These are phyloP conservation scores for Pseudomyrmex concolor DNA, from an alignment of 1,140 invertebrate species.

Conservation along the genomic window DNA sequence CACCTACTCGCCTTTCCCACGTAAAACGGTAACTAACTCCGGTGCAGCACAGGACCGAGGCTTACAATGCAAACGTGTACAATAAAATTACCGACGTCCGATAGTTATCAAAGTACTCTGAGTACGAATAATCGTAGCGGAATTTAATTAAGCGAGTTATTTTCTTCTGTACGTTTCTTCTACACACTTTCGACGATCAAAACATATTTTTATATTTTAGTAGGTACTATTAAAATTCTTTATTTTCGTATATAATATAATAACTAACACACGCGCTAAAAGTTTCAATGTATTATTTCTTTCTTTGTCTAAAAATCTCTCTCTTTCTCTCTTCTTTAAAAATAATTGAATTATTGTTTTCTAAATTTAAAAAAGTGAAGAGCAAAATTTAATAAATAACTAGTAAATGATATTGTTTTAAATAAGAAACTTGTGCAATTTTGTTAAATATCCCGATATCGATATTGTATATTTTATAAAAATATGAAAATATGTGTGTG, in stretches of 20 bases:
- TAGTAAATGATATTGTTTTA: not conserved
- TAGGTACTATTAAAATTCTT: not conserved
- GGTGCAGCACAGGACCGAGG: not conserved
- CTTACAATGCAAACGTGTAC: constrained; percentile 18
- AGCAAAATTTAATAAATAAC: too few relatives aligned
- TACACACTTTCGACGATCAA: not conserved
- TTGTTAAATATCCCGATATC: not conserved
- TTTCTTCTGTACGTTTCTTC: not conserved
- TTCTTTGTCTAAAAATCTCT: too few relatives aligned
- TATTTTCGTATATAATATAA: not conserved
- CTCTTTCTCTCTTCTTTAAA: too few relatives aligned
- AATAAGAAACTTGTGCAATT: not conserved
- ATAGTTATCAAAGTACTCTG: constrained; percentile 25
- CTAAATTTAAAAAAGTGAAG: not conserved
- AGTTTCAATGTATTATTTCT: too few relatives aligned
- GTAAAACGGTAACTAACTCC: constrained; percentile 32
- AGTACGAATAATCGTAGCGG: constrained; percentile 8
- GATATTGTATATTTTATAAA: not conserved
- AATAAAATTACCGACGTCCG: constrained; percentile 14
- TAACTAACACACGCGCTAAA: not conserved
- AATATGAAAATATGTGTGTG: constrained; percentile 6
- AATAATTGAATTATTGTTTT: constrained; percentile 7
- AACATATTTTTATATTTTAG: constrained; percentile 10
- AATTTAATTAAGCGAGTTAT: constrained; percentile 36
- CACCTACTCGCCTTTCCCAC: constrained; percentile 34